Conservation (phyloP, 1,140 invertebrate genomes). For the Drosophila burlai region DNA sequence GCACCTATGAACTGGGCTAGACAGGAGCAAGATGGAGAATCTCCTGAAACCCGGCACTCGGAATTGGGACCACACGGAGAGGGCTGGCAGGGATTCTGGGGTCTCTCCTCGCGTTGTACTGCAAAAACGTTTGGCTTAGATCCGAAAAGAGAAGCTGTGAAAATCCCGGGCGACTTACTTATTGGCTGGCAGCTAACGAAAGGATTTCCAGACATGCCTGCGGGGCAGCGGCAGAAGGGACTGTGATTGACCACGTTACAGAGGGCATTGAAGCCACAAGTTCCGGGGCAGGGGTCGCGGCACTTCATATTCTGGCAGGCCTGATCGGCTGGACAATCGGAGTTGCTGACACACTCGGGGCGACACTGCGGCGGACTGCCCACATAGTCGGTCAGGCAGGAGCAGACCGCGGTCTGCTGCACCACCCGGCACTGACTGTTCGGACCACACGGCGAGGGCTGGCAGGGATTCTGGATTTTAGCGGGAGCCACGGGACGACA, state of each 20-base stretch:
- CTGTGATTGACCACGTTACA: constrained; percentile 88
- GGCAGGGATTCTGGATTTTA: constrained; percentile 87
- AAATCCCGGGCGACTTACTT: constrained; percentile 85
- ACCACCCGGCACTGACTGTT: constrained; percentile 91
- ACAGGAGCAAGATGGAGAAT: constrained; percentile 90
- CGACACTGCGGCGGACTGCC: constrained; percentile 91
- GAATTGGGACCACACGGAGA: constrained; percentile 92
- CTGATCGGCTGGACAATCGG: constrained; percentile 89
- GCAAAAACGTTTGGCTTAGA: constrained; percentile 58
- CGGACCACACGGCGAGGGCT: constrained; percentile 91
- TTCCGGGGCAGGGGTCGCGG: constrained; percentile 91
- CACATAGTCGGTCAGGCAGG: constrained; percentile 89
- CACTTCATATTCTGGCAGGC: constrained; percentile 93
- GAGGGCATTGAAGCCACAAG: constrained; percentile 89
- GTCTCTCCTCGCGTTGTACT: constrained; percentile 84
- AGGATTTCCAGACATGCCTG: constrained; percentile 88
- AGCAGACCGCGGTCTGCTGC: constrained; percentile 91
- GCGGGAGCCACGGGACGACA: constrained; percentile 82
- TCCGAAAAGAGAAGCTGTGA: too few species aligned
- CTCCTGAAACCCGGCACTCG: constrained; percentile 87
- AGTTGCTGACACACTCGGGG: constrained; percentile 91
- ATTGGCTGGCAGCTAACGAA: constrained; percentile 87
- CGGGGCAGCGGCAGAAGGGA: constrained; percentile 88
- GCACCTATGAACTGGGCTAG: constrained; percentile 90
- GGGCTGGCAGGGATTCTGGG: constrained; percentile 88